A percentile compares a stretch with the other conserved stretches of the same genome.
Conservation (phyloP, 2,113 vertebrate species). For the Mandrillus leucophaeus region DNA sequence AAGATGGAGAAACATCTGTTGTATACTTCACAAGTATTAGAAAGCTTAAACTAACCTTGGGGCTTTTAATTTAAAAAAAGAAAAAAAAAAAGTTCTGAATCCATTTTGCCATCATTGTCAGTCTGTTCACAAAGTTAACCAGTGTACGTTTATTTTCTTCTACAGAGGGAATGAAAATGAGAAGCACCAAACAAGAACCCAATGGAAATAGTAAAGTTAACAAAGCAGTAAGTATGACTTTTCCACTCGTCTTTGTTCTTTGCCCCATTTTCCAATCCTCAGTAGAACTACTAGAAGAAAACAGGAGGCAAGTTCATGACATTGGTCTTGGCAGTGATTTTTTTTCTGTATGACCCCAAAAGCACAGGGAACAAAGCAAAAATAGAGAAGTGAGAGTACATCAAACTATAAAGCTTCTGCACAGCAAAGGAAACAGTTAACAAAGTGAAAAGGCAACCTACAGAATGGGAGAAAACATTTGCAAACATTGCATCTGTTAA, state of each 20-base stretch:
- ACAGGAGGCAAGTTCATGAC: neutral
- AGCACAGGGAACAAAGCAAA: neutral
- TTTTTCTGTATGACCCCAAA: neutral
- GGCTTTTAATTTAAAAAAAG: no score
- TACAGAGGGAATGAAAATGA: constrained; percentile 97
- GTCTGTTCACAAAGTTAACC: neutral
- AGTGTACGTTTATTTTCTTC: neutral
- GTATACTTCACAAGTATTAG: neutral
- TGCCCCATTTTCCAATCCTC: neutral
- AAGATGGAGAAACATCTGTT: constrained; percentile 23
- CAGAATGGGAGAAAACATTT: neutral
- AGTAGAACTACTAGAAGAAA: neutral
- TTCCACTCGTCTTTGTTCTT: neutral
- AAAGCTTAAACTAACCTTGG: constrained; percentile 24
- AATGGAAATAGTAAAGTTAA: constrained; percentile 92
- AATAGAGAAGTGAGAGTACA: neutral
- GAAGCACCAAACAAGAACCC: constrained; percentile 92
- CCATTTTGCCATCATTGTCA: neutral
- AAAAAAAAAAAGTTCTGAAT: neutral
- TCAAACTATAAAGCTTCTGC: neutral
- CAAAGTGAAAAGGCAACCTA: neutral
- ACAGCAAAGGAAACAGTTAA: neutral
- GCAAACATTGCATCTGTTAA: neutral
- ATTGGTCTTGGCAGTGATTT: neutral
- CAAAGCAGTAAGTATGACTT: constrained; percentile 90